Percentiles rank a stretch among this genome's conserved stretches.
phyloP scores from a whole-genome alignment of 2,113 vertebrate genomes.

The Zootoca vivipara region DNA sequence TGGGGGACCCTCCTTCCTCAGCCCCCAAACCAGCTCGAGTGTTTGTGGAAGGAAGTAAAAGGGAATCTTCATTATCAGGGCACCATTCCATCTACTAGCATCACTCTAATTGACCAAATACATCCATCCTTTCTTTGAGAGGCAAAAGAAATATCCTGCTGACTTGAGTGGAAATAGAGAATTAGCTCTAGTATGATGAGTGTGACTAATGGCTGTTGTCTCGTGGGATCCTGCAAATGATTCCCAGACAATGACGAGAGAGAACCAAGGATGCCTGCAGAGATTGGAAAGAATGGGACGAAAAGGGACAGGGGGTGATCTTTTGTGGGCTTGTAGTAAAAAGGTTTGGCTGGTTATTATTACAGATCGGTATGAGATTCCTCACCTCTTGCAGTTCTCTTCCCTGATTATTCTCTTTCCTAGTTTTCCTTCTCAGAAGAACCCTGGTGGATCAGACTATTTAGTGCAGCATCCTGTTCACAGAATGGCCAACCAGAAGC shows the following conservation, averaged over 20 bases:
- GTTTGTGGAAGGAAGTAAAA: constrained; percentile 29
- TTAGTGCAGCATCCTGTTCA: too few species aligned
- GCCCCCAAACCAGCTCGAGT: constrained; percentile 41
- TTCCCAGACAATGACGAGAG: constrained; percentile 33
- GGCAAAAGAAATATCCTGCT: constrained; percentile 22
- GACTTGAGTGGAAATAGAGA: constrained; percentile 32
- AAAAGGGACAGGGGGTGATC: too few species aligned
- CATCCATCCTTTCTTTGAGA: constrained; percentile 16
- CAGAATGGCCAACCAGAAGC: too few species aligned
- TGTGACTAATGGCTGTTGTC: neutral
- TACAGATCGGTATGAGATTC: neutral
- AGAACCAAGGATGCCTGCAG: neutral
- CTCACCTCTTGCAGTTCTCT: neutral
- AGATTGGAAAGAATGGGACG: neutral
- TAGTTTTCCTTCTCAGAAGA: too few species aligned
- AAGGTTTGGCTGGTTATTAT: neutral
- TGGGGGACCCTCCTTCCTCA: constrained; percentile 45
- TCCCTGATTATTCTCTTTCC: too few species aligned
- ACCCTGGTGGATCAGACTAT: too few species aligned
- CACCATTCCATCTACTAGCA: neutral
- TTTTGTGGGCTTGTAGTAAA: neutral
- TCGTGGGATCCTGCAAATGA: constrained; percentile 14
- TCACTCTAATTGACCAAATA: constrained; percentile 53
- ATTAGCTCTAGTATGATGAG: neutral
- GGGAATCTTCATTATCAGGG: constrained; percentile 42